A percentile compares a stretch with the other conserved stretches of the same genome.
Conservation (phyloP, 92 coral and sea anemone genomes). For the Virgularia gustaviana region DNA sequence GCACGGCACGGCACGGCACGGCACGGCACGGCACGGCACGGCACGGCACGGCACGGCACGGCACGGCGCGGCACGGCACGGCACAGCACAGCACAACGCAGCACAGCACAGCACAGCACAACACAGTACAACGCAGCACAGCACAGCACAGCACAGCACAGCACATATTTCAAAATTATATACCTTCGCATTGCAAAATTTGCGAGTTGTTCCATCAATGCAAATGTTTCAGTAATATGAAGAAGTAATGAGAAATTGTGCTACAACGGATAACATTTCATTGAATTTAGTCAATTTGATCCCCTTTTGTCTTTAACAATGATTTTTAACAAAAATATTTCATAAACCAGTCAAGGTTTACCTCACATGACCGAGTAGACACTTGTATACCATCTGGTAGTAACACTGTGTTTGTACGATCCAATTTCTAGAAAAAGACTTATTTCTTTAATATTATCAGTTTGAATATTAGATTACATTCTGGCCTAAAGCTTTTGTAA, state of each 20-base stretch:
- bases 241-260: slow-evolving; percentile 72
- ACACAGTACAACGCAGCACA: no score
- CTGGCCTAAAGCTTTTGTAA: not conserved
- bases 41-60: no score
- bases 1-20: no score
- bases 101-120: no score
- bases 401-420: slow-evolving; percentile 79
- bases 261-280: slow-evolving; percentile 56
- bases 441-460: not conserved
- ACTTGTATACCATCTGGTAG: slow-evolving; percentile 91
- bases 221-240: slow-evolving; percentile 93
- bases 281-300: not conserved
- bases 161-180: not conserved
- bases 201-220: slow-evolving; percentile 96
- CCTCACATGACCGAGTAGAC: slow-evolving; percentile 90
- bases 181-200: slow-evolving; percentile 98
- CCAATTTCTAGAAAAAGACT: slow-evolving; percentile 60
- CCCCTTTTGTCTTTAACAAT: no score
- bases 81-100: no score
- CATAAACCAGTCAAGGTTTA: not conserved
- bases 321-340: not conserved
- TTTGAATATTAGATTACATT: not conserved
- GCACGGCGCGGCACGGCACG: no score
- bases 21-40: no score
- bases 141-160: no score